phyloP scores from a whole-genome alignment of 1,140 invertebrate genomes.

The Drosophila tsacasi region DNA sequence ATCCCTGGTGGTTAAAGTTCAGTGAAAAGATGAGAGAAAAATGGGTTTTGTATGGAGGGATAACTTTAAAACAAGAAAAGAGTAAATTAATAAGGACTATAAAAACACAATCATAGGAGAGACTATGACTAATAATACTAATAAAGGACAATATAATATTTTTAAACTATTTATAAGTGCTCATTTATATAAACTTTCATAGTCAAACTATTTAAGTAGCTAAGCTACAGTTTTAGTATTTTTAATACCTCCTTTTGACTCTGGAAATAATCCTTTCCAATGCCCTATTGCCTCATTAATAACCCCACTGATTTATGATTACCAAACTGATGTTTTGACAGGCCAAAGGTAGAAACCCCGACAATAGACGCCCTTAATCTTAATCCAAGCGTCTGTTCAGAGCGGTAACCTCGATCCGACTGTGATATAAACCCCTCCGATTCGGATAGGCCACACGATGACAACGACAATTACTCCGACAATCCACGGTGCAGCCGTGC shows the following conservation, averaged over 20 bases:
- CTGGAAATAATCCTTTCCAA: neutral
- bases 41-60: neutral
- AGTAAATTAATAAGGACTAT: too few species aligned
- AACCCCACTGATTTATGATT: slow-evolving; percentile 36
- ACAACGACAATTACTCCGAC: slow-evolving; percentile 44
- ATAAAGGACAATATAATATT: neutral
- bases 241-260: neutral
- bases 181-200: neutral
- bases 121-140: neutral
- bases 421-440: slow-evolving; percentile 53
- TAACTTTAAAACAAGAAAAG: neutral
- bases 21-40: too few species aligned
- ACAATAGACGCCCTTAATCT: slow-evolving; percentile 64
- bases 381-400: slow-evolving; percentile 71
- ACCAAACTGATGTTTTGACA: slow-evolving; percentile 45
- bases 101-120: too few species aligned
- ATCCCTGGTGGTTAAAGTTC: neutral
- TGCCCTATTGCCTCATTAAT: neutral
- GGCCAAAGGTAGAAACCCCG: slow-evolving; percentile 25
- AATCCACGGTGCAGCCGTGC: slow-evolving; percentile 61
- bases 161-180: neutral
- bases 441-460: slow-evolving; percentile 37
- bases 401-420: slow-evolving; percentile 42
- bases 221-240: too few species aligned
- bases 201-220: neutral